Conservation (phyloP, 1,140 invertebrate species). For the Epicauta chinensis region DNA sequence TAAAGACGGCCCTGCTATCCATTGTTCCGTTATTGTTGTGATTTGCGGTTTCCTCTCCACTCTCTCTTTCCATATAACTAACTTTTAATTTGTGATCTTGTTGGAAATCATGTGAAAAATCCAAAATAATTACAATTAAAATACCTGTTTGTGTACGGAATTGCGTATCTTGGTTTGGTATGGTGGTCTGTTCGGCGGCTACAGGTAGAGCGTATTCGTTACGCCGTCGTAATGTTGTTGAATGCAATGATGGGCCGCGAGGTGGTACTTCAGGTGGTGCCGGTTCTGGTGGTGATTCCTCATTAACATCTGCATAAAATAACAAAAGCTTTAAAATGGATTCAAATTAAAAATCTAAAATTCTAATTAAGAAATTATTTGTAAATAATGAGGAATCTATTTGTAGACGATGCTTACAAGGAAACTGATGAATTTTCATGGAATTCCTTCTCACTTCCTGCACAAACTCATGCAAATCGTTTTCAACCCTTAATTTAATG, state of each 20-base stretch:
- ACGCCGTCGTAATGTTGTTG: constrained; percentile 40
- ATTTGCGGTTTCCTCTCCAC: constrained; percentile 20
- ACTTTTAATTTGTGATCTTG: no score
- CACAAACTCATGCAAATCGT: constrained; percentile 25
- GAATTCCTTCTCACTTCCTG: constrained; percentile 12
- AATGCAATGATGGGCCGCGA: constrained; percentile 60
- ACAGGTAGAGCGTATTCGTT: constrained; percentile 33
- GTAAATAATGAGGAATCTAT: constrained; percentile 16
- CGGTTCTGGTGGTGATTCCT: constrained; percentile 64
- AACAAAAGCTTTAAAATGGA: no score
- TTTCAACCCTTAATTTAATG: constrained; percentile 17
- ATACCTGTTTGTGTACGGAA: constrained; percentile 33
- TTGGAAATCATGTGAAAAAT: no score
- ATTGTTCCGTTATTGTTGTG: constrained; percentile 3
- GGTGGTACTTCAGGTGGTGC: constrained; percentile 68
- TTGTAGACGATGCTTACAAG: constrained; percentile 1
- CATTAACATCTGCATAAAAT: constrained; percentile 47
- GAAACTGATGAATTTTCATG: constrained; percentile 30
- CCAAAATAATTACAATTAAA: not conserved
- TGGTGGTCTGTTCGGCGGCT: constrained; percentile 19
- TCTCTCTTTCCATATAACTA: not conserved
- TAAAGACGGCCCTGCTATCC: no score
- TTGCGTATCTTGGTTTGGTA: constrained; percentile 29
- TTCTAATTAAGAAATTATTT: constrained; percentile 14
- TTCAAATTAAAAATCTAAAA: constrained; percentile 6